Evolutionary conservation across 2,113 vertebrate genomes (phyloP).

Genomic region (Thryonomys swinderianus): DNA sequence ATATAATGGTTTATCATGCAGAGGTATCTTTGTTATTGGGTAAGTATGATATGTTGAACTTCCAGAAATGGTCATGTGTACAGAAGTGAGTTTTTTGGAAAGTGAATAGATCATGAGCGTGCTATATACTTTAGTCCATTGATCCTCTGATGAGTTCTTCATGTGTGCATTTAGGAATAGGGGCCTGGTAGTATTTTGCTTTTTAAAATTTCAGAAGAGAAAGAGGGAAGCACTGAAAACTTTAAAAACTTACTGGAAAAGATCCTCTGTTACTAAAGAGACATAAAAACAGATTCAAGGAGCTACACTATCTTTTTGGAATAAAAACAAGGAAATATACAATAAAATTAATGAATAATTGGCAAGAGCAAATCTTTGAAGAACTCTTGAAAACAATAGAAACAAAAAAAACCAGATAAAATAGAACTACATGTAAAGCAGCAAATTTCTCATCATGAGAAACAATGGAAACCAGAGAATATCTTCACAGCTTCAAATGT

Average conservation of each 20-base stretch:
- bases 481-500: not conserved
- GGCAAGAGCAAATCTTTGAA: not conserved
- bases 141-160: not conserved
- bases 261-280: not conserved
- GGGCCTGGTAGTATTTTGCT: too few species aligned
- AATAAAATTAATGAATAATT: not conserved
- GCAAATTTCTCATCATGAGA: not conserved
- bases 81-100: not conserved
- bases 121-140: not conserved
- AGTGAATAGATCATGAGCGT: not conserved
- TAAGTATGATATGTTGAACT: not conserved
- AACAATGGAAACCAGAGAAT: not conserved
- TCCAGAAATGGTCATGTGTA: not conserved
- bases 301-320: not conserved
- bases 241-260: not conserved
- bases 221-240: not conserved
- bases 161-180: not conserved
- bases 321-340: not conserved
- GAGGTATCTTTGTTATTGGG: not conserved
- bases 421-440: not conserved
- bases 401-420: not conserved
- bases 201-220: not conserved
- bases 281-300: not conserved
- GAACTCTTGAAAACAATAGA: not conserved
- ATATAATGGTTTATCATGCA: not conserved